Evolutionary conservation across 2,797 vertebrate genomes (phyloP), one percentile per base, ranked within the genome.

Genomic region (Lateolabrax maculatus): DNA sequence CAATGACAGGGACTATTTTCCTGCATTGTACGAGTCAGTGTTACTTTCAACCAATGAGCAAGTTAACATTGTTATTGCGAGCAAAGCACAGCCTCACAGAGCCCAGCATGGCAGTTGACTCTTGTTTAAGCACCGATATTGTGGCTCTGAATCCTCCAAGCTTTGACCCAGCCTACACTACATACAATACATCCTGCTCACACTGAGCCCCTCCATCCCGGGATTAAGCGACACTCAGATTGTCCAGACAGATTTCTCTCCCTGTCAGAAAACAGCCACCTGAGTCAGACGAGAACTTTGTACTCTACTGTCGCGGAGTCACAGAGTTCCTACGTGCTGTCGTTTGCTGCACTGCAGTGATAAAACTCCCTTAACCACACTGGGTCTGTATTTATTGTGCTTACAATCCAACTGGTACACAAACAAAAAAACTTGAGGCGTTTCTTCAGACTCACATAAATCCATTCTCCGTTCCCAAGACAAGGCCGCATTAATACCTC

Each of bases 211-310:
- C 75, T 77, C 79, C 41, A 77, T 84, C 77, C 77, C 23, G 37
- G 81, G 80, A 90, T 86, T 88, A 90, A 75, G 80, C 61, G 78
- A 79, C 66, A 67, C 60, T 81, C 74, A 71, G 73, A 66, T 67
- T 78, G 76, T 85, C 75, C 85, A 79, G 79, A 80, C 76, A 71
- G 78, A 80, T 87, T 87, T 75, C 23, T 79, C 44, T 68, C 48
- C 10, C 81, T 67, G 71, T 80, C 78, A 65, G 48, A 75, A 74
- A 80, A 81, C 63, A 56, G 52, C 41, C 77, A 71, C 43, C 60
- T 41, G 55, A 66, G 76, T 74, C 85, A 61, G 63, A 77, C 36
- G n/a, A 52, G 49, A 84, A 80, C 79, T 81, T 75, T 63, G 3
- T 23, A 46, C 55, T 74, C n/a, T 18, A 1, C 52, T 61, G 25